These are phyloP conservation scores for Melanostoma mellinum DNA, from an alignment of 2,888 invertebrate genomes.

Conservation along the genomic window DNA sequence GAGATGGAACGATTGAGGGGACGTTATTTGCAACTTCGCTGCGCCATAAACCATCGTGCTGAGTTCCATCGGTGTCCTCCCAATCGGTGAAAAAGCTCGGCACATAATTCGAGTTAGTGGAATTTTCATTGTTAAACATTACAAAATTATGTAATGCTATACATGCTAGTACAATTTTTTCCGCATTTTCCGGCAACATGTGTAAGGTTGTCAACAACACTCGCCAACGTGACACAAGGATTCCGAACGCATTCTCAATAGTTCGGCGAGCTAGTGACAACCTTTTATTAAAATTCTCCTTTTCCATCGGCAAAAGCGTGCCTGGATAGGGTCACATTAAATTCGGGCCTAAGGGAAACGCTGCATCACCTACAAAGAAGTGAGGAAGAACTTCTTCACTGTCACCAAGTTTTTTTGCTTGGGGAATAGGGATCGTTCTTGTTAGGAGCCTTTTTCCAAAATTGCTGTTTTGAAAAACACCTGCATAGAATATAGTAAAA, in stretches of 20 bases:
- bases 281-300: conserved; percentile 40
- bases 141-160: conserved; percentile 56
- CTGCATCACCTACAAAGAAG: conserved; percentile 27
- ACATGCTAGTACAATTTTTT: conserved; percentile 47
- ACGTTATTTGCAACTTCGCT: no score
- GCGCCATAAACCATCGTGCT: no score
- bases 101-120: no score
- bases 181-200: conserved; percentile 45
- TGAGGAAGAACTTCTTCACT: no score
- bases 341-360: conserved; percentile 16
- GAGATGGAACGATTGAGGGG: no score
- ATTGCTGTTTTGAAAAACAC: conserved; percentile 25
- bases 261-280: conserved; percentile 27
- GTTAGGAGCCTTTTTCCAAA: conserved; percentile 30
- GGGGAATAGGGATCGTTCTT: conserved; percentile 14
- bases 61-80: no score
- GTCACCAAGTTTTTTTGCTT: conserved; percentile 20
- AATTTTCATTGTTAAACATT: conserved; percentile 35
- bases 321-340: conserved; percentile 40
- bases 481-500: conserved; percentile 7
- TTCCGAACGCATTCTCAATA: conserved; percentile 54
- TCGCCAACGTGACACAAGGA: conserved; percentile 53
- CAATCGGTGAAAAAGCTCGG: no score
- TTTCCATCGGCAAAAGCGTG: background rate
- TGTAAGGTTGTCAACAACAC: conserved; percentile 42